Evolutionary conservation across 2,888 invertebrate genomes (phyloP), one percentile per base, ranked within the genome.

Genomic region (Hydrotaea diabolus): DNA sequence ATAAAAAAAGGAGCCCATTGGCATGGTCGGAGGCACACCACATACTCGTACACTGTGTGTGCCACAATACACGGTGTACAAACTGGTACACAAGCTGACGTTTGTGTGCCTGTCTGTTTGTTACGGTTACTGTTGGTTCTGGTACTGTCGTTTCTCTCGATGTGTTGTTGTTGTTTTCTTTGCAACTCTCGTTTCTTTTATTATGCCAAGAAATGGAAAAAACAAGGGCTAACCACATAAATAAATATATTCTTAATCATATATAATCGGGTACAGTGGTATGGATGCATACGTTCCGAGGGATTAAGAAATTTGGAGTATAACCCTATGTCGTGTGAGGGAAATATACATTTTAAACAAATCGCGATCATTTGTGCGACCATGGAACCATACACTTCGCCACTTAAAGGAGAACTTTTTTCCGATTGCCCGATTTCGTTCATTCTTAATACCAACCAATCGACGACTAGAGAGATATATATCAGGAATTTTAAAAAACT

Each of bases 221-320:
- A 59, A 80, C 74, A 82, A 85, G 79, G 79, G 82, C 69, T 74
- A 77, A 77, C 77, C 85, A 77, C 82, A 85, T 85, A 85, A 85
- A 85, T 85, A 85, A 85, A 79, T 85, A 73, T 36, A 79, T 85
- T 82, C 66, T 77, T 85, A 82, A 80, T 82, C 69, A 82, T 82
- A 80, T 80, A 74, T 79, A 73, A 79, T 76, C 57, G 53, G 17
- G 31, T 55, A 80, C 78, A 84, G 75, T 83, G 77, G 1, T 11
- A 31, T 31, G 31, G 31, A 31, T 31, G 7, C 7, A 31, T 64
- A 8, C 43, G 17, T 19, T 21, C 11, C 15, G 43, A 43, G 5
- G n/a, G 9, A 66, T 66, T 66, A 39, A 36, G 43, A 13, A 31
- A 31, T 31, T n/a, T n/a, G n/a, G n/a, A n/a, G 31, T 2, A 31